These are phyloP conservation scores for Selenia dentaria DNA, from an alignment of 2,888 invertebrate species.

Conservation along the genomic window DNA sequence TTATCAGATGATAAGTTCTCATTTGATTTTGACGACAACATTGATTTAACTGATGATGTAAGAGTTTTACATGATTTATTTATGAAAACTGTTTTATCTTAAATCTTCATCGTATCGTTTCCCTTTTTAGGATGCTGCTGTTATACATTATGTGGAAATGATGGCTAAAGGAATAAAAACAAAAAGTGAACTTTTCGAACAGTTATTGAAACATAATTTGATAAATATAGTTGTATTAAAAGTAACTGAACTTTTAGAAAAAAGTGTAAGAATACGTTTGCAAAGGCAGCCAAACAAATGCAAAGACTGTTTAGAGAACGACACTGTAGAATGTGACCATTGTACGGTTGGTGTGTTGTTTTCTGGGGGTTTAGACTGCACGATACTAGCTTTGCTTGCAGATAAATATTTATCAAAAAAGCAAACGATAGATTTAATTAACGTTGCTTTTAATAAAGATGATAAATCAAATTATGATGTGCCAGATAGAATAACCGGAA, in stretches of 20 bases:
- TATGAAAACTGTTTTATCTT: too few species aligned
- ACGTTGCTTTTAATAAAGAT: constrained; percentile 94
- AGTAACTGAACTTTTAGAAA: constrained; percentile 80
- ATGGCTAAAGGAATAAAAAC: constrained; percentile 42
- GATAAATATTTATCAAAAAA: constrained; percentile 86
- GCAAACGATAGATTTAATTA: constrained; percentile 94
- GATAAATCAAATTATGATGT: constrained; percentile 84
- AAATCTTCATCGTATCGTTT: too few species aligned
- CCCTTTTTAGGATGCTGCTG: constrained; percentile 54
- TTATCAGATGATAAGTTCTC: constrained; percentile 63
- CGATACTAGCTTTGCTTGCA: constrained; percentile 93
- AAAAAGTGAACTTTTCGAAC: constrained; percentile 61
- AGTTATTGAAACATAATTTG: constrained; percentile 58
- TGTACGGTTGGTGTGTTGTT: constrained; percentile 93
- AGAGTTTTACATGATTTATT: background rate
- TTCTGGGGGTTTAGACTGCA: constrained; percentile 98
- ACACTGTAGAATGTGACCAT: constrained; percentile 74
- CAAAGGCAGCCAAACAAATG: constrained; percentile 86
- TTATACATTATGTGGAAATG: constrained; percentile 53
- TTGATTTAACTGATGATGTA: constrained; percentile 49
- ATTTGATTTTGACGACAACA: constrained; percentile 40
- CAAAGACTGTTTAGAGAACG: constrained; percentile 77
- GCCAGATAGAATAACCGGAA: constrained; percentile 94
- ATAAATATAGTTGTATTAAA: constrained; percentile 68
- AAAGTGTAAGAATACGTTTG: constrained; percentile 86